Evolutionary conservation across 1,140 invertebrate genomes (phyloP).

Genomic region (Bathynomus jamesi): DNA sequence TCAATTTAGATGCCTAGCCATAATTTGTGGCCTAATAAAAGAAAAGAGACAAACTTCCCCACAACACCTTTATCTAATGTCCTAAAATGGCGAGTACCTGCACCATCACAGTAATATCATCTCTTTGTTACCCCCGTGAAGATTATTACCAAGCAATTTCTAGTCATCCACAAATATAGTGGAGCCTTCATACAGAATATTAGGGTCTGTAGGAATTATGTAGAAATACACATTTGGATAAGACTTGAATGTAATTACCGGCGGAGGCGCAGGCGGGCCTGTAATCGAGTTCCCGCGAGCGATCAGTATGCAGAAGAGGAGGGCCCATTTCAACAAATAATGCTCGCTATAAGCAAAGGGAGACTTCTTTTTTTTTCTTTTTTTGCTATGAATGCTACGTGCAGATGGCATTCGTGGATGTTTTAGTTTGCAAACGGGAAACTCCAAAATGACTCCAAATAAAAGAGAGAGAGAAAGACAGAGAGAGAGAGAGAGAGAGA

Average conservation of each 20-base stretch:
- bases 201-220: slow-evolving; percentile 1
- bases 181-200: neutral
- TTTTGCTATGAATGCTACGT: too few relatives aligned
- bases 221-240: neutral
- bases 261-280: neutral
- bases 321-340: neutral
- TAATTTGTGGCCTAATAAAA: neutral
- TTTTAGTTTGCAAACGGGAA: too few relatives aligned
- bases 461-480: too few relatives aligned
- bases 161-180: neutral
- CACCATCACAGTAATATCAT: neutral
- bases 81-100: neutral
- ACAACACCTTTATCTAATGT: neutral
- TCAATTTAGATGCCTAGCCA: neutral
- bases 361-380: too few relatives aligned
- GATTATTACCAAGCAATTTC: neutral
- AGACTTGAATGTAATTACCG: neutral
- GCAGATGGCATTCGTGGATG: too few relatives aligned
- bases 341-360: neutral
- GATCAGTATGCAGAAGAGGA: neutral
- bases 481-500: too few relatives aligned
- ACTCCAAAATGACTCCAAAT: too few relatives aligned
- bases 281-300: neutral
- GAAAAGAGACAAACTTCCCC: neutral
- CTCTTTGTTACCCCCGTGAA: neutral